Base-by-base conservation (phyloP, 53 echinoderm and acorn worm genomes). In the Luidia sarsii region DNA sequence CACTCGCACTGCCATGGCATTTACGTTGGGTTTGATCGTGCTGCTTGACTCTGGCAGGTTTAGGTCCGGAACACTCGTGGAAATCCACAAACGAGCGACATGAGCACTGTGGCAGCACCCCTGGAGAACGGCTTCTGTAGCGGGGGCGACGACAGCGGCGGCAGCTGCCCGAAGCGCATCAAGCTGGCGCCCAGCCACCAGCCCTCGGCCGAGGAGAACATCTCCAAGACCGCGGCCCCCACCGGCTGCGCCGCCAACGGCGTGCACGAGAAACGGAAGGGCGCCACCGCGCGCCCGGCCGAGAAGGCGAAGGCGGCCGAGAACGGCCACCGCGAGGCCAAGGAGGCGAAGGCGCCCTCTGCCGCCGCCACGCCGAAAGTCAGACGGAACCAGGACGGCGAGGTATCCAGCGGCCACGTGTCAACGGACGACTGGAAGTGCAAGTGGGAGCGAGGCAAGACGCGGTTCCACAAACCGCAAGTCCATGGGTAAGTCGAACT, bases 321-420 rank as follows among this genome's bases (percentile, higher is more conserved):
- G 71, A 83, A 83, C 23, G 83, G 83, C 16, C 83, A 83, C 33
- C 67, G 34, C 15, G 29, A 46, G 4, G 67, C 25, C 4, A 41
- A 51, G 18, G 55, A 77, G 5, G 64, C 22, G 11, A 31, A 57
- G 28, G 25, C 50, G n/a, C 57, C 9, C 39, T 8, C 36, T 38
- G 39, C 8, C 6, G 24, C 16, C 5, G 34, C 51, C 39, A 45
- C 7, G 6, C n/a, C 4, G 23, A 33, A 8, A 2, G 14, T 62
- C 24, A 87, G 65, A 39, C 80, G 80, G 48, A 97, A 97, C 50
- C 97, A 97, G 50, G 93, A 94, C 57, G 97, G 97, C 11, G 97
- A 97, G 8, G 16, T 68, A 34, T 82, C 90, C 16, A 87, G 89
- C 35, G 88, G 91, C 5, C 62, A 93, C 67, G 87, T 97, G 72